These are phyloP conservation scores for Sebastes wilsoni DNA, from an alignment of 2,797 vertebrate species.

Conservation along the genomic window DNA sequence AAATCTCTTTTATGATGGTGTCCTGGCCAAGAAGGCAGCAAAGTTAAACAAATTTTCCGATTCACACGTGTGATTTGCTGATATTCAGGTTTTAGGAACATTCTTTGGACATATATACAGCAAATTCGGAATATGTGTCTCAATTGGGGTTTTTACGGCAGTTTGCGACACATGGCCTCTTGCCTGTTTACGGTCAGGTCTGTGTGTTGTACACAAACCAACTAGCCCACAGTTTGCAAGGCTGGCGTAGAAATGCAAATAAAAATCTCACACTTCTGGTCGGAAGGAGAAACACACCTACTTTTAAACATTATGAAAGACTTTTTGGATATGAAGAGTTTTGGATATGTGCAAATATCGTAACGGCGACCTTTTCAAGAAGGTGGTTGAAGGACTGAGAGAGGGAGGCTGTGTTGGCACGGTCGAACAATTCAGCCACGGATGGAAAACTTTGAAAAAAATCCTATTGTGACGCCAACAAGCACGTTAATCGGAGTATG, in stretches of 20 bases:
- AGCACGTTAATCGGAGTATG: background rate
- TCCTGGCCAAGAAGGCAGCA: background rate
- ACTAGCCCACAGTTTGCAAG: too few relatives aligned
- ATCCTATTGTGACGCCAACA: background rate
- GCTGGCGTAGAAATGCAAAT: too few relatives aligned
- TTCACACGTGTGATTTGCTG: background rate
- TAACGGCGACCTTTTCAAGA: background rate
- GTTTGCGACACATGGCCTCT: background rate
- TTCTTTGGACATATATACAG: too few relatives aligned
- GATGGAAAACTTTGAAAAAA: background rate
- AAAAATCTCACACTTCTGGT: too few relatives aligned
- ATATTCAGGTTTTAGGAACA: background rate
- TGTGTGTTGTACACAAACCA: background rate
- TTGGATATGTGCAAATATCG: too few relatives aligned
- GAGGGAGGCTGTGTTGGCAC: background rate
- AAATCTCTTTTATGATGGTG: too few relatives aligned
- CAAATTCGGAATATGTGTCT: fast-evolving
- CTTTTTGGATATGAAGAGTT: too few relatives aligned
- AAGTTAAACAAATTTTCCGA: background rate
- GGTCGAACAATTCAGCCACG: background rate
- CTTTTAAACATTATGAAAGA: too few relatives aligned
- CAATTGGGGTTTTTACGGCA: too few relatives aligned
- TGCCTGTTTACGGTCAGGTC: background rate
- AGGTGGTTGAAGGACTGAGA: background rate
- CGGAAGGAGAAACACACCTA: too few relatives aligned